Conservation (phyloP, 1,140 invertebrate genomes). For the Aphelinus certus region DNA sequence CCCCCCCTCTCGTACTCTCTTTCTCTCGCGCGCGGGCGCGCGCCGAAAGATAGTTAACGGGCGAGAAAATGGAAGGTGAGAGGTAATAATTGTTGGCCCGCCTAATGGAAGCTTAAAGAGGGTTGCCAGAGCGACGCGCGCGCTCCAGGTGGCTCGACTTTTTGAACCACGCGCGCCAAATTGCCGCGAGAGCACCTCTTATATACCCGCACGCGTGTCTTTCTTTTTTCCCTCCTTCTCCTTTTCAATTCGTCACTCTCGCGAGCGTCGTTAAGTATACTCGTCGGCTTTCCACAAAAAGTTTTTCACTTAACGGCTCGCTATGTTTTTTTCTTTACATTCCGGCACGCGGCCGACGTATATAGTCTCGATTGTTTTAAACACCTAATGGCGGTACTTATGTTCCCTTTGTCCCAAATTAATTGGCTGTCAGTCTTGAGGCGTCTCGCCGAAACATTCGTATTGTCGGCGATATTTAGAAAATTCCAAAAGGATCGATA, state of each 20-base stretch:
- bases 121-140: constrained; percentile 43
- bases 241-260: constrained; percentile 32
- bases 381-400: too few species aligned
- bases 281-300: not conserved
- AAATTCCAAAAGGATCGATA: too few species aligned
- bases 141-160: constrained; percentile 52
- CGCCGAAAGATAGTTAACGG: constrained; percentile 17
- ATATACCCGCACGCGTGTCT: too few species aligned
- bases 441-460: too few species aligned
- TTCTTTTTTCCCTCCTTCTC: too few species aligned
- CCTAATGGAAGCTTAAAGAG: constrained; percentile 50
- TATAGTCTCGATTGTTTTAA: too few species aligned
- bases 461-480: too few species aligned
- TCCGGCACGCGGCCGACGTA: too few species aligned
- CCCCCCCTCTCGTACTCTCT: not conserved
- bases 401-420: too few species aligned
- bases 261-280: not conserved
- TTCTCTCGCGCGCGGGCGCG: not conserved
- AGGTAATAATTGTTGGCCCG: constrained; percentile 47
- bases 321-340: too few species aligned
- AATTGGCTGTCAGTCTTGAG: too few species aligned
- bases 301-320: not conserved
- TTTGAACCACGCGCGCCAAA: constrained; percentile 49
- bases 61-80: constrained; percentile 12
- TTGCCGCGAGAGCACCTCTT: constrained; percentile 21